phyloP scores from a whole-genome alignment of 2,888 invertebrate genomes.

The Orchestes rusci region DNA sequence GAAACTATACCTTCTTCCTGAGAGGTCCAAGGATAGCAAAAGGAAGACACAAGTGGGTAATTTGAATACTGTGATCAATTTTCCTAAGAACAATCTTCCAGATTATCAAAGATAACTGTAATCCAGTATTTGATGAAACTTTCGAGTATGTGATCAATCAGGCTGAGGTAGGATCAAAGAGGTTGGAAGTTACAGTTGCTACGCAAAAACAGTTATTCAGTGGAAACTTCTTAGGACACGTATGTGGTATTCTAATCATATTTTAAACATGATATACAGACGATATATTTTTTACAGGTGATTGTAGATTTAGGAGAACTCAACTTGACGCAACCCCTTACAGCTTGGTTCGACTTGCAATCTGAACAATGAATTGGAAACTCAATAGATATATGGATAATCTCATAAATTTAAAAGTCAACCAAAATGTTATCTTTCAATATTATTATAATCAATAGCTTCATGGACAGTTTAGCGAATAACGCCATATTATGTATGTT shows the following conservation, averaged over 20 bases:
- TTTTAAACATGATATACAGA: background rate
- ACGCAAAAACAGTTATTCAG: constrained; percentile 81
- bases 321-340: constrained; percentile 64
- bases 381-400: no score
- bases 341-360: constrained; percentile 65
- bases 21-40: constrained; percentile 77
- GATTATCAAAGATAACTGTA: constrained; percentile 81
- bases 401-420: no score
- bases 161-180: constrained; percentile 68
- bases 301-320: constrained; percentile 59
- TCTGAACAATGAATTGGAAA: constrained; percentile 25
- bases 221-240: constrained; percentile 77
- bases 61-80: background rate
- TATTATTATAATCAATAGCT: no score
- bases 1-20: constrained; percentile 77
- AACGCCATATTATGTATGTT: no score
- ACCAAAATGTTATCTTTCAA: no score
- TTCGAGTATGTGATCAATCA: constrained; percentile 84
- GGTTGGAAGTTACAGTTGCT: constrained; percentile 79
- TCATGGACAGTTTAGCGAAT: no score
- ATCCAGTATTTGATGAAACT: constrained; percentile 84
- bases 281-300: constrained; percentile 53
- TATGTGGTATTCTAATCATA: constrained; percentile 36
- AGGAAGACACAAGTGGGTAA: constrained; percentile 68
- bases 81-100: constrained; percentile 31